Evolutionary conservation across 1,140 invertebrate genomes (phyloP).

Genomic region (Muscidifurax raptorellus): DNA sequence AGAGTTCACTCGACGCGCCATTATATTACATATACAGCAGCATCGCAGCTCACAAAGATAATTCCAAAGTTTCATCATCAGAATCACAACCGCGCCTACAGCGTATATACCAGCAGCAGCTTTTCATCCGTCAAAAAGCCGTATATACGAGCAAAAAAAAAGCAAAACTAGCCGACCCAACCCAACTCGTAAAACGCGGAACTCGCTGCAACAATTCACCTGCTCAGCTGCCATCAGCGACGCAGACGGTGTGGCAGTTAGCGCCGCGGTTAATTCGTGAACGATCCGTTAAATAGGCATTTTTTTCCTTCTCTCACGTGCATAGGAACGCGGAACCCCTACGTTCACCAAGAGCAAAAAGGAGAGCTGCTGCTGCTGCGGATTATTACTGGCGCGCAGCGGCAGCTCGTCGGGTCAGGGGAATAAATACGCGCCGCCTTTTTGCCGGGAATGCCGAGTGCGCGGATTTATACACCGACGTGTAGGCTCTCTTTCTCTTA

Average conservation of each 20-base stretch:
- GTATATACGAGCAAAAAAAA: neutral
- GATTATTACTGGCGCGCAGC: neutral
- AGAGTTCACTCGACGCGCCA: no score
- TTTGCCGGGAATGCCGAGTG: neutral
- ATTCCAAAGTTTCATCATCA: no score
- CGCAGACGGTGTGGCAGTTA: neutral
- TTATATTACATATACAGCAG: no score
- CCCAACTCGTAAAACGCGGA: conserved; percentile 7
- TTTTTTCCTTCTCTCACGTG: neutral
- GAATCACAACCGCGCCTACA: no score
- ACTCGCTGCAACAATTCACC: neutral
- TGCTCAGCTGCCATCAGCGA: neutral
- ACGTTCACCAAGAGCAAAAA: neutral
- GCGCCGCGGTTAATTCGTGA: conserved; percentile 12
- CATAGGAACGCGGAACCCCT: conserved; percentile 26
- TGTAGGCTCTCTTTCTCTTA: no score
- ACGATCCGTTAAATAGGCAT: conserved; percentile 15
- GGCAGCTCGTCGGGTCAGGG: neutral
- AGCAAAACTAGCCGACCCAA: neutral
- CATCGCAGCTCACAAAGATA: no score
- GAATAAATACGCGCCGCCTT: neutral
- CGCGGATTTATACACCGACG: neutral
- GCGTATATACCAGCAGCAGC: no score
- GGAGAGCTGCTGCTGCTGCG: neutral
- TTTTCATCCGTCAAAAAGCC: neutral